phyloP scores from a whole-genome alignment of 2,888 invertebrate genomes.

The Perithous albicinctus region DNA sequence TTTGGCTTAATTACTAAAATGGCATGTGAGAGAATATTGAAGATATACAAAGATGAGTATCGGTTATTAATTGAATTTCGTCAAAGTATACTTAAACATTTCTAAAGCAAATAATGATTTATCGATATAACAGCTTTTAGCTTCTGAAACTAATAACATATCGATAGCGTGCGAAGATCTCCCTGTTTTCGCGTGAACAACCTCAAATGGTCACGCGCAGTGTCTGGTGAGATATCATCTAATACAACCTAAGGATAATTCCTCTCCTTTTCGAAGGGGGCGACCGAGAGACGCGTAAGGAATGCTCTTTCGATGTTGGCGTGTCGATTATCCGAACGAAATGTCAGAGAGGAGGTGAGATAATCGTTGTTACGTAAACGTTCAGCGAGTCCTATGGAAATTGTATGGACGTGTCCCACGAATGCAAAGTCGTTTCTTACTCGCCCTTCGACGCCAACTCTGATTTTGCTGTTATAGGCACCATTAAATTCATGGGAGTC shows the following conservation, averaged over 20 bases:
- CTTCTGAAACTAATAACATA: neutral
- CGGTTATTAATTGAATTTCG: neutral
- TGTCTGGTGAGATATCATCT: neutral
- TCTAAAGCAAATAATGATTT: neutral
- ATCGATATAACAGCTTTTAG: neutral
- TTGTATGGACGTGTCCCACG: conserved; percentile 5
- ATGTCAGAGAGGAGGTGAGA: conserved; percentile 71
- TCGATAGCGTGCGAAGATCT: neutral
- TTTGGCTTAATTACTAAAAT: too few species aligned
- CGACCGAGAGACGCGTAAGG: conserved; percentile 10
- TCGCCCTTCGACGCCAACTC: conserved; percentile 39
- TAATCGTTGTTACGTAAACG: conserved; percentile 64
- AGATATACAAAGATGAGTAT: neutral
- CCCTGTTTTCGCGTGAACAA: neutral
- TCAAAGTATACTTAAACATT: neutral
- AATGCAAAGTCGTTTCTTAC: conserved; percentile 7
- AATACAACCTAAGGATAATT: neutral
- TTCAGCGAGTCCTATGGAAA: neutral
- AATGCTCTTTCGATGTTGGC: conserved; percentile 33
- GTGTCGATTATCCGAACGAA: conserved; percentile 70
- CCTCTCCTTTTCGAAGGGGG: neutral
- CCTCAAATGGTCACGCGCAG: neutral
- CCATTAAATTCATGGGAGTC: conserved; percentile 45
- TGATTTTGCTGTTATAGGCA: conserved; percentile 20
- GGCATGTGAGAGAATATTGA: neutral